These are phyloP conservation scores for Allygus modestus DNA, from an alignment of 2,888 invertebrate species.

Conservation along the genomic window DNA sequence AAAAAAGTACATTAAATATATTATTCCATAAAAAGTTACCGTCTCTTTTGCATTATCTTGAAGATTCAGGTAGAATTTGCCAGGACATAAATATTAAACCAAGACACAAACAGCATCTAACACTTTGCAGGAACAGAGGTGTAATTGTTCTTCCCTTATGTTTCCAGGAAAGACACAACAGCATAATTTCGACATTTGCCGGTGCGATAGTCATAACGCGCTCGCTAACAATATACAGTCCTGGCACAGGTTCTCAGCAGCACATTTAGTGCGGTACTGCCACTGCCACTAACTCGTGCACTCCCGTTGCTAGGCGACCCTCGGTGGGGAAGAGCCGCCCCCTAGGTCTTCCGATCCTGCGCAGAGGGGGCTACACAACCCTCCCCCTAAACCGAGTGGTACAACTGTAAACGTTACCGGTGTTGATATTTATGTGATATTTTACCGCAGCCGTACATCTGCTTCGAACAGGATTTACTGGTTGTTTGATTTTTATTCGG, in stretches of 20 bases:
- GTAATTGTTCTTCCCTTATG: conserved; percentile 8
- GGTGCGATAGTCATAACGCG: conserved; percentile 5
- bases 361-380: background rate
- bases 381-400: background rate
- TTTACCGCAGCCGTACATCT: no score
- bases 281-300: conserved; percentile 13
- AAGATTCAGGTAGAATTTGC: background rate
- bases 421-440: background rate
- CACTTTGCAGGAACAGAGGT: background rate
- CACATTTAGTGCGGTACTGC: conserved; percentile 38
- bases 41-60: no score
- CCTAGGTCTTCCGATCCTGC: background rate
- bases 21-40: no score
- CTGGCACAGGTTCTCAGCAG: background rate
- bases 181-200: conserved; percentile 31
- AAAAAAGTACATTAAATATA: no score
- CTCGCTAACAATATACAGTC: conserved; percentile 23
- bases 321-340: background rate
- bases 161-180: background rate
- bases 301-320: conserved; percentile 36
- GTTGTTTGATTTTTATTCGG: no score
- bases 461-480: no score
- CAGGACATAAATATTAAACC: background rate
- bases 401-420: background rate
- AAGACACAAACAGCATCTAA: background rate